Conservation (phyloP, 2,797 vertebrate genomes). For the Amphiprion clarkii region DNA sequence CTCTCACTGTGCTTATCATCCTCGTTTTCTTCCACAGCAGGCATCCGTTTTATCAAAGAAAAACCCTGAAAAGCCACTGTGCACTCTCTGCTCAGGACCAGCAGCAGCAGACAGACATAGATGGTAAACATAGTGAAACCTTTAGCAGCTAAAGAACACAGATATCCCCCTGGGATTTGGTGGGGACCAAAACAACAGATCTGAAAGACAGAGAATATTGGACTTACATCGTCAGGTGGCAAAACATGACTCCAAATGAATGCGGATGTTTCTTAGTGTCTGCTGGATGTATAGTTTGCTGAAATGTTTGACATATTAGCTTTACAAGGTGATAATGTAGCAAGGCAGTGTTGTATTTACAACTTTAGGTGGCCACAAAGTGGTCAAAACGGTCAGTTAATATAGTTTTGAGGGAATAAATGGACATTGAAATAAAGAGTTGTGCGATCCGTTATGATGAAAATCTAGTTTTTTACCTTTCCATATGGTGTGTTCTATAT, state of each 20-base stretch:
- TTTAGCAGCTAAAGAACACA: background rate
- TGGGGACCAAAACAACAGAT: background rate
- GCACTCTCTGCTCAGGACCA: background rate
- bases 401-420: too few relatives aligned
- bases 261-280: background rate
- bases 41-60: constrained; percentile 7
- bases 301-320: background rate
- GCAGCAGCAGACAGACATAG: background rate
- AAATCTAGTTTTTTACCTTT: too few relatives aligned
- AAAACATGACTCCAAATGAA: background rate
- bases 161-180: background rate
- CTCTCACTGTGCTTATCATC: background rate
- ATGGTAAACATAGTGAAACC: background rate
- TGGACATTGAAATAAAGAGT: too few relatives aligned
- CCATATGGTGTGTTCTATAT: too few relatives aligned
- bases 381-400: too few relatives aligned
- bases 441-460: too few relatives aligned
- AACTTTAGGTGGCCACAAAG: too few relatives aligned
- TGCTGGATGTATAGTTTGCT: background rate
- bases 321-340: too few relatives aligned
- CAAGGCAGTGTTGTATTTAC: too few relatives aligned
- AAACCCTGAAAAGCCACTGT: background rate
- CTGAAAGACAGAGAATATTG: background rate
- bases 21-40: constrained; percentile 10
- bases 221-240: too few relatives aligned